Conservation (phyloP, 2,888 invertebrate species). For the Pristionchus japonicus region DNA sequence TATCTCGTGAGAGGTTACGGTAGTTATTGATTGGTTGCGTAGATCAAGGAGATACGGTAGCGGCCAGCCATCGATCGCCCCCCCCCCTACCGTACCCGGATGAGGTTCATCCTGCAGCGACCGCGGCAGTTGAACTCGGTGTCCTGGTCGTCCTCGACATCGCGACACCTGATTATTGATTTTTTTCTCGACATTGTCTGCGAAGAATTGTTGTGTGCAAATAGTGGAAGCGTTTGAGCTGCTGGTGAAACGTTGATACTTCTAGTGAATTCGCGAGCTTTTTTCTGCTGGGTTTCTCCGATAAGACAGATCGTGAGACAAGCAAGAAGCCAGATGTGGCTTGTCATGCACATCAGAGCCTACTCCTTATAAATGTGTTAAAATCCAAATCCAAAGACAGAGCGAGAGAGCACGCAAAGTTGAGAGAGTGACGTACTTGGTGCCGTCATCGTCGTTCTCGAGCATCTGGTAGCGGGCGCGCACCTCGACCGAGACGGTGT, state of each 20-base stretch:
- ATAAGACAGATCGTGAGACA: neutral
- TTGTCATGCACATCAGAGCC: neutral
- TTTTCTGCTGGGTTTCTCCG: too few relatives aligned
- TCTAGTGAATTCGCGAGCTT: neutral
- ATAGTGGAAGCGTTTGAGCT: neutral
- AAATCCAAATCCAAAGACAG: too few relatives aligned
- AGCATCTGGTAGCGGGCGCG: constrained; percentile 70
- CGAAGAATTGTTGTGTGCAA: neutral
- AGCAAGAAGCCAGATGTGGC: neutral
- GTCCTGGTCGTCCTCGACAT: constrained; percentile 70
- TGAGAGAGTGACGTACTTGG: constrained; percentile 41
- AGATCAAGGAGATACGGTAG: too few relatives aligned
- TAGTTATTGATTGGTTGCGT: neutral
- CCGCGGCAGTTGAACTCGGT: constrained; percentile 72
- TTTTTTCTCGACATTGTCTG: too few relatives aligned
- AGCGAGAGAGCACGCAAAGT: neutral
- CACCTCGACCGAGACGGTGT: constrained; percentile 71
- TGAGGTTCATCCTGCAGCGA: constrained; percentile 71
- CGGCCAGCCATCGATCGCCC: neutral
- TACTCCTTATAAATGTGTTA: too few relatives aligned
- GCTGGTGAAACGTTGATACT: neutral
- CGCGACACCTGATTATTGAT: constrained; percentile 56
- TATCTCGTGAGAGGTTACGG: neutral
- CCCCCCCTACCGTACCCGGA: constrained; percentile 57
- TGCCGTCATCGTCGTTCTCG: constrained; percentile 73